A percentile compares a stretch with the other conserved stretches of the same genome.
Conservation (phyloP, 2,888 invertebrate species). For the Heliconius aoede region DNA sequence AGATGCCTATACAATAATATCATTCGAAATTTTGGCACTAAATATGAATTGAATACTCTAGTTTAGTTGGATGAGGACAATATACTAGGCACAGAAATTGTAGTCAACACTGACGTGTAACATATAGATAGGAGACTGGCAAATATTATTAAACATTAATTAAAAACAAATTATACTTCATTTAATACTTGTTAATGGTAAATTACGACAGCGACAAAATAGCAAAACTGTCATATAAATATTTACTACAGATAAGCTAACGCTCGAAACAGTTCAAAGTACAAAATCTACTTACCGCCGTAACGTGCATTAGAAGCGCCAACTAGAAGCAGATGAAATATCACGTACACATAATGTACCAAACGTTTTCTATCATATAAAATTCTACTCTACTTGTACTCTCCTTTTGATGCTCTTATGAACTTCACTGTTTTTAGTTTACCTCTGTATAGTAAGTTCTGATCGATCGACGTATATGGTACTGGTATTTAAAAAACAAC, state of each 20-base stretch:
- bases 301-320: conserved; percentile 15
- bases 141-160: conserved; percentile 11
- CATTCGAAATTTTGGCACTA: conserved; percentile 48
- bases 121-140: conserved; percentile 15
- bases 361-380: conserved; percentile 1
- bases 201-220: conserved; percentile 1
- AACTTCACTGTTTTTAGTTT: too few relatives aligned
- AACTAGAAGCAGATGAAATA: neutral
- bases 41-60: neutral
- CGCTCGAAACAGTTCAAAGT: neutral
- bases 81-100: neutral
- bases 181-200: conserved; percentile 9
- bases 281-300: conserved; percentile 22
- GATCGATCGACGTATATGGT: neutral
- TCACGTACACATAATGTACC: neutral
- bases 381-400: conserved; percentile 24
- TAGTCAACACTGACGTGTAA: neutral
- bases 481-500: neutral
- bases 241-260: neutral
- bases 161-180: conserved; percentile 7
- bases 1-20: conserved; percentile 13
- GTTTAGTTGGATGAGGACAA: neutral
- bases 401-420: conserved; percentile 10
- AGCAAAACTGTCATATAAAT: neutral
- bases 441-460: too few relatives aligned